Conservation (phyloP, 1,140 invertebrate genomes). For the Venturia canescens region DNA sequence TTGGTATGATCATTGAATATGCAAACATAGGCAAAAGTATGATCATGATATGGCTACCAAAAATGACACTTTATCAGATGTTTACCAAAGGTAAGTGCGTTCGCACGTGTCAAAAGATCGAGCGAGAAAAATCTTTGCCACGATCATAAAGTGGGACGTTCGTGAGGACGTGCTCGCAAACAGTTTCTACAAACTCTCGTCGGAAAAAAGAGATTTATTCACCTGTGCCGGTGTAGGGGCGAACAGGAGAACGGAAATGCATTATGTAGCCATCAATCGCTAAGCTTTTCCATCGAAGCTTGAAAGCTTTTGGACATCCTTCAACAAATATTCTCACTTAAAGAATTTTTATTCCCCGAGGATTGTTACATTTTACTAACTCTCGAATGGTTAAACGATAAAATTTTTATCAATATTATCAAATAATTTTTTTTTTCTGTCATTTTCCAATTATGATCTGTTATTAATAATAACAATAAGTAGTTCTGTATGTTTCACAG, state of each 20-base stretch:
- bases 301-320: slow-evolving; percentile 17
- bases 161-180: slow-evolving; percentile 1
- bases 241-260: background rate
- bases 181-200: background rate
- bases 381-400: too few relatives aligned
- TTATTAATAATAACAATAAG: too few relatives aligned
- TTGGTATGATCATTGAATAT: too few relatives aligned
- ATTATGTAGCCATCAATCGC: background rate
- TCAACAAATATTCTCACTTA: background rate
- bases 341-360: background rate
- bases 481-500: too few relatives aligned
- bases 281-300: background rate
- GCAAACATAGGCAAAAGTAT: too few relatives aligned
- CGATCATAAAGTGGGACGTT: slow-evolving; percentile 8
- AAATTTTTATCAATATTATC: background rate
- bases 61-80: too few relatives aligned
- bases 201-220: slow-evolving; percentile 2
- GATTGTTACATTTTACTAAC: background rate
- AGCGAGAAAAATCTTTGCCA: background rate
- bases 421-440: too few relatives aligned
- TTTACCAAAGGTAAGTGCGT: too few relatives aligned
- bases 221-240: background rate
- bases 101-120: background rate
- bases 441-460: too few relatives aligned
- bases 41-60: too few relatives aligned